A percentile compares a stretch with the other conserved stretches of the same genome.
Conservation (phyloP, 2,797 vertebrate genomes). For the Acipenser transmontanus region DNA sequence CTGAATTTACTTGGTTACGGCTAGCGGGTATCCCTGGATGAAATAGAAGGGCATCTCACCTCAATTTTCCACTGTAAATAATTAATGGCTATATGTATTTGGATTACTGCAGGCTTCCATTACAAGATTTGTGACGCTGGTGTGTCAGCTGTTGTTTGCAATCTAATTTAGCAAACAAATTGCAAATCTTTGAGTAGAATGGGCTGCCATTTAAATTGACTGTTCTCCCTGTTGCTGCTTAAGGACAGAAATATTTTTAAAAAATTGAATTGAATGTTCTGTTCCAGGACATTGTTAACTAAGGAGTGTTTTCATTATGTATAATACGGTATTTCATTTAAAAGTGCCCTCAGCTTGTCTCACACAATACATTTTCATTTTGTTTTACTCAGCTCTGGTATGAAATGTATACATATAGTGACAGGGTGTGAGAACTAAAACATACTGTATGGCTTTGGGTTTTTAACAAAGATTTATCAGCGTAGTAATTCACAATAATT, state of each 20-base stretch:
- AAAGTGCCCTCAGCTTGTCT: not conserved
- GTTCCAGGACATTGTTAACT: not conserved
- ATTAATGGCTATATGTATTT: no score
- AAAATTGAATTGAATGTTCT: not conserved
- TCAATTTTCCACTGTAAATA: no score
- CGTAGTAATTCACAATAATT: not conserved
- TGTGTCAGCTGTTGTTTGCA: not conserved
- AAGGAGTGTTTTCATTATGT: slow-evolving; percentile 5
- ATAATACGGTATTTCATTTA: slow-evolving; percentile 3
- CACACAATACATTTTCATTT: slow-evolving; percentile 2
- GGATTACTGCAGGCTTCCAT: not conserved
- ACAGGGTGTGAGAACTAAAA: no score
- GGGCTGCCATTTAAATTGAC: slow-evolving; percentile 5
- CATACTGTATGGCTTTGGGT: no score
- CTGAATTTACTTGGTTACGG: no score
- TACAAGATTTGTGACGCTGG: not conserved
- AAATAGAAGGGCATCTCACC: no score
- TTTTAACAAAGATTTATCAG: no score
- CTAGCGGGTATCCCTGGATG: no score
- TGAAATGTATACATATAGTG: not conserved
- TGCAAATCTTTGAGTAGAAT: not conserved
- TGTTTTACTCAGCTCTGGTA: not conserved
- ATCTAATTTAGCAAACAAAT: slow-evolving; percentile 4
- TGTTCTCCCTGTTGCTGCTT: not conserved
- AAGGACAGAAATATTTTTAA: not conserved